These are phyloP conservation scores for Eptesicus fuscus DNA, from an alignment of 2,113 vertebrate genomes.

Conservation along the genomic window DNA sequence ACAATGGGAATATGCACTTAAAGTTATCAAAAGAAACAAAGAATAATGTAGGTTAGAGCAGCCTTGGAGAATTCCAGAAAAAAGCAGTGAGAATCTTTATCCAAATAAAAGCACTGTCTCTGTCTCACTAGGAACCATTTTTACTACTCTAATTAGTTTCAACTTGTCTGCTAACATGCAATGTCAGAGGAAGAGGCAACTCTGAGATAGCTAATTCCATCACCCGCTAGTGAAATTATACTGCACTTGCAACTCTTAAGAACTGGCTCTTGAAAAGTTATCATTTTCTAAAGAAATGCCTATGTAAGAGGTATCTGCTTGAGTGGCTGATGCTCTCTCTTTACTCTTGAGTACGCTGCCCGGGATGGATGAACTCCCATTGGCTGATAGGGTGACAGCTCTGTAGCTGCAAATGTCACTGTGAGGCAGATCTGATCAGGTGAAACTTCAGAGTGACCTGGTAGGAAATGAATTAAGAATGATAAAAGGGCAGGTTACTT, in stretches of 20 bases:
- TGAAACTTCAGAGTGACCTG: conserved; percentile 32
- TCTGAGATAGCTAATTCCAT: neutral
- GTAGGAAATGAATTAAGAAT: conserved; percentile 52
- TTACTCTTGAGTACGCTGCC: conserved; percentile 45
- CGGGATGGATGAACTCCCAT: conserved; percentile 43
- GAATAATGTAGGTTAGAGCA: neutral
- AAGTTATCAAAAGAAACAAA: neutral
- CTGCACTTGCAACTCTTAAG: neutral
- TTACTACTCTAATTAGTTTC: neutral
- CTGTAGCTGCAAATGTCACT: conserved; percentile 60
- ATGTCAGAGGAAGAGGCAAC: neutral
- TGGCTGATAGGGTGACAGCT: conserved; percentile 47
- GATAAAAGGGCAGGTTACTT: conserved; percentile 48
- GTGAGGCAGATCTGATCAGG: conserved; percentile 51
- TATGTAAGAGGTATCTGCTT: neutral
- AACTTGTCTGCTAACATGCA: neutral
- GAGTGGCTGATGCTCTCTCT: neutral
- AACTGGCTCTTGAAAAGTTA: neutral
- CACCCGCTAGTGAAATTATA: neutral
- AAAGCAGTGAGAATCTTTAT: neutral
- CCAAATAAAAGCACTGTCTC: neutral
- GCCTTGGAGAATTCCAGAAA: neutral
- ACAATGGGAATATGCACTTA: neutral
- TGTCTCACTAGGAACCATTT: neutral
- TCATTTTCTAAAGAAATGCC: neutral